These are phyloP conservation scores for Atrichornis clamosus DNA, from an alignment of 2,113 vertebrate genomes.

Conservation along the genomic window DNA sequence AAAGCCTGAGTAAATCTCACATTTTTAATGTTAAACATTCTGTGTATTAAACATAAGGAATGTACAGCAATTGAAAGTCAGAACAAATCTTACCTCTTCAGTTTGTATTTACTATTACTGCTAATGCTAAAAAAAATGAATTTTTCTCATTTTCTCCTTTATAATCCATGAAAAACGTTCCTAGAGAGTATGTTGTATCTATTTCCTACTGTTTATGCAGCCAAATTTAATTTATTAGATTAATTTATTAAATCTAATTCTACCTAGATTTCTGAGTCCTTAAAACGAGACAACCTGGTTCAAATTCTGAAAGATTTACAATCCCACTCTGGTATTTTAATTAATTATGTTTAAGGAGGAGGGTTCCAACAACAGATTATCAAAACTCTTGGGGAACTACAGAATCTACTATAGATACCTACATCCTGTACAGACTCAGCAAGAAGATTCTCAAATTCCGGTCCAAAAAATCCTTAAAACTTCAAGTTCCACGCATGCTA, in stretches of 20 bases:
- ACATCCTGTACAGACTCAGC: not conserved
- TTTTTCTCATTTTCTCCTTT: not conserved
- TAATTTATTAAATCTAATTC: not conserved
- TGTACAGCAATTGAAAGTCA: not conserved
- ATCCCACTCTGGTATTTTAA: not conserved
- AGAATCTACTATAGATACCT: not conserved
- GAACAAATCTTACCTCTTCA: not conserved
- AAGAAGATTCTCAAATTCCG: not conserved
- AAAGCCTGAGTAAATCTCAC: not conserved
- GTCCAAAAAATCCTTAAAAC: not conserved
- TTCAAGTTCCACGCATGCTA: not conserved
- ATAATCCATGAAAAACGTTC: not conserved
- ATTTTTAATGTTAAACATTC: not conserved
- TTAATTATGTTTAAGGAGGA: not conserved
- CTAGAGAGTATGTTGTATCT: not conserved
- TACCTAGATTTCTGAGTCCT: not conserved
- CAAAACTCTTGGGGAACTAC: not conserved
- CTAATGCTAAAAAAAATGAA: not conserved
- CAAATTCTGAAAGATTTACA: not conserved
- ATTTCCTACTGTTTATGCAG: not conserved
- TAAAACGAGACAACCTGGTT: not conserved
- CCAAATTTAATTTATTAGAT: not conserved
- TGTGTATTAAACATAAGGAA: not conserved
- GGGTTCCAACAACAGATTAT: not conserved
- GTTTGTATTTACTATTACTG: not conserved